Percentiles rank a stretch among this genome's conserved stretches.
Evolutionary conservation across 2,113 vertebrate species (phyloP).

Genomic region (Leptodactylus fuscus): DNA sequence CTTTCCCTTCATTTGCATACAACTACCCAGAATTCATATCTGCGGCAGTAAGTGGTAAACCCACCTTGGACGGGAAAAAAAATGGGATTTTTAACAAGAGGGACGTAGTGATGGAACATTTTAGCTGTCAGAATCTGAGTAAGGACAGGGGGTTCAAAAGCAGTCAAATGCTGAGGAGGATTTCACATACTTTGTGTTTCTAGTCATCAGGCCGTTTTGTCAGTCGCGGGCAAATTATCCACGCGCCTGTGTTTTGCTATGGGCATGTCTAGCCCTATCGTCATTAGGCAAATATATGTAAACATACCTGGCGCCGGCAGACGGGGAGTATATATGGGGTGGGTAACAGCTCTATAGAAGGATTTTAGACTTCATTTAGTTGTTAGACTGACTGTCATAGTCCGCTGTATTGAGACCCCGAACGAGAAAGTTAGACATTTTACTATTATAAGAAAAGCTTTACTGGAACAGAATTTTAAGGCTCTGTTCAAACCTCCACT

Average conservation of each 20-base stretch:
- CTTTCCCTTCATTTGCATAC: conserved; percentile 32
- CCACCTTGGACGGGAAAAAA: conserved; percentile 34
- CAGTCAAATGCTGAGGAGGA: background rate
- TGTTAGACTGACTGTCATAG: too few species aligned
- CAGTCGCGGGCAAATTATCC: conserved; percentile 11
- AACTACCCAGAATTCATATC: conserved; percentile 39
- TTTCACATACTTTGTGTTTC: conserved; percentile 14
- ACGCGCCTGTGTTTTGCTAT: background rate
- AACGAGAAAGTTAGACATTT: too few species aligned
- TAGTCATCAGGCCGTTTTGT: background rate
- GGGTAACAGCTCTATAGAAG: background rate
- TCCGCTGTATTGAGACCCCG: too few species aligned
- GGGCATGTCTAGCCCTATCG: background rate
- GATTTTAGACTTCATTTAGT: background rate
- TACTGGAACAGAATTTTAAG: too few species aligned
- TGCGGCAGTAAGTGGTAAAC: conserved; percentile 14
- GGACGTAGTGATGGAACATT: conserved; percentile 4
- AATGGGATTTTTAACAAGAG: conserved; percentile 17
- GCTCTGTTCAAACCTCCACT: too few species aligned
- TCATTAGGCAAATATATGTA: conserved; percentile 31
- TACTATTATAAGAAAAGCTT: too few species aligned
- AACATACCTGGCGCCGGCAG: background rate
- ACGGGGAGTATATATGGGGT: too few species aligned
- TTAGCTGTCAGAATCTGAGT: background rate
- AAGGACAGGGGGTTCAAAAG: background rate